These are phyloP conservation scores for Cyaniris semiargus DNA, from an alignment of 2,888 invertebrate genomes.

Conservation along the genomic window DNA sequence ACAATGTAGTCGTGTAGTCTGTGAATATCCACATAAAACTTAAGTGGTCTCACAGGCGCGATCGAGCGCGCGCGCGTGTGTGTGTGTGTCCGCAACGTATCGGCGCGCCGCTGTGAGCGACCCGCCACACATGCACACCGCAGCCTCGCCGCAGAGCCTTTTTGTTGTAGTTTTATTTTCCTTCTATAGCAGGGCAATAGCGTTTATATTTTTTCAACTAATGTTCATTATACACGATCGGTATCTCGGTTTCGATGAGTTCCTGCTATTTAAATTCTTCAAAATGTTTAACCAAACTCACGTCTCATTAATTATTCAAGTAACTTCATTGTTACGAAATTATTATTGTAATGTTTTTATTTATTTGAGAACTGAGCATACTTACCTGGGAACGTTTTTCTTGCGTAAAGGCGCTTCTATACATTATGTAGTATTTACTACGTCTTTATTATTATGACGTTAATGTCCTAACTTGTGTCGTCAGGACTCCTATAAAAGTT, in stretches of 20 bases:
- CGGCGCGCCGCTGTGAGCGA: constrained; percentile 57
- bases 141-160: constrained; percentile 68
- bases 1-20: constrained; percentile 29
- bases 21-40: constrained; percentile 39
- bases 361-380: constrained; percentile 21
- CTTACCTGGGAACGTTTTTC: constrained; percentile 18
- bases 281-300: constrained; percentile 5
- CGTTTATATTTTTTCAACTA: constrained; percentile 47
- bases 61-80: constrained; percentile 41
- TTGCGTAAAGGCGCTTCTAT: constrained; percentile 1
- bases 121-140: constrained; percentile 60
- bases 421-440: constrained; percentile 4
- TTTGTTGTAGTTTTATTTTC: constrained; percentile 77
- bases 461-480: not conserved
- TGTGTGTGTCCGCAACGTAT: constrained; percentile 62
- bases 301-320: constrained; percentile 14
- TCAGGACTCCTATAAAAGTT: not conserved
- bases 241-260: constrained; percentile 13
- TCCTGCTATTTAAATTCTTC: constrained; percentile 7
- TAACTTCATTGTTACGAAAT: constrained; percentile 15
- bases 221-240: constrained; percentile 13
- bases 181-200: constrained; percentile 62
- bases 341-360: constrained; percentile 19
- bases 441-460: not conserved
- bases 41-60: constrained; percentile 41